A percentile compares a stretch with the other conserved stretches of the same genome.
Evolutionary conservation across 2,888 invertebrate species (phyloP).

Genomic region (Geophilus truncorum): DNA sequence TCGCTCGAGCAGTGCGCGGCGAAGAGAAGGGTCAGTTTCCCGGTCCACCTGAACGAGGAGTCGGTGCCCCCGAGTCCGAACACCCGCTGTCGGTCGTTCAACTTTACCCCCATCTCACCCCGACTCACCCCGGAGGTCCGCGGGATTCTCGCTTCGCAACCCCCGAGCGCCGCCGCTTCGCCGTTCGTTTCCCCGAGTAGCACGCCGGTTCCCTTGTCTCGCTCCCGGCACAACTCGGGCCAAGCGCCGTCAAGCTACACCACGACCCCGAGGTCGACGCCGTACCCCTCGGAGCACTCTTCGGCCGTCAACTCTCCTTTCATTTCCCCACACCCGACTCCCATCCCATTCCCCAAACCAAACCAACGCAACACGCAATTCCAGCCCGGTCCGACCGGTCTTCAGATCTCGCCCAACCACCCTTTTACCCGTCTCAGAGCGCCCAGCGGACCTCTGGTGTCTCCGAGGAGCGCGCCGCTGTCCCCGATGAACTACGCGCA

Average conservation of each 20-base stretch:
- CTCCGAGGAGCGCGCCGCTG: conserved; percentile 39
- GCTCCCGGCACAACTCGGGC: conserved; percentile 58
- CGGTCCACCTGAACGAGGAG: background rate
- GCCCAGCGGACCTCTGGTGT: conserved; percentile 39
- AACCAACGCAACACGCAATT: background rate
- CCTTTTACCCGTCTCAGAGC: conserved; percentile 28
- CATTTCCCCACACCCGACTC: conserved; percentile 45
- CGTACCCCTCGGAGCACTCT: conserved; percentile 38
- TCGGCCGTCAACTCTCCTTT: conserved; percentile 42
- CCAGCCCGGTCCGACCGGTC: background rate
- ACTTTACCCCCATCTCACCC: conserved; percentile 80
- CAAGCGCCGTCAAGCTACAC: conserved; percentile 39
- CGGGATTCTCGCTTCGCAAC: conserved; percentile 55
- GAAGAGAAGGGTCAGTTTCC: conserved; percentile 30
- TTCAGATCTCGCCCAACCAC: conserved; percentile 8
- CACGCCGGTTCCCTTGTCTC: conserved; percentile 60
- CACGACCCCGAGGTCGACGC: conserved; percentile 37
- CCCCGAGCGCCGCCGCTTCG: conserved; percentile 65
- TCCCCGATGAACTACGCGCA: conserved; percentile 38
- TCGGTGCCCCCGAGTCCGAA: conserved; percentile 68
- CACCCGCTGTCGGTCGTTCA: conserved; percentile 70
- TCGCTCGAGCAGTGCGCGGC: background rate
- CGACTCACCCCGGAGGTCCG: conserved; percentile 49
- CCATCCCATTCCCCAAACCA: conserved; percentile 41
- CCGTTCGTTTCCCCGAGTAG: conserved; percentile 78